phyloP scores from a whole-genome alignment of 2,888 invertebrate species.

The Chironomus tentans region DNA sequence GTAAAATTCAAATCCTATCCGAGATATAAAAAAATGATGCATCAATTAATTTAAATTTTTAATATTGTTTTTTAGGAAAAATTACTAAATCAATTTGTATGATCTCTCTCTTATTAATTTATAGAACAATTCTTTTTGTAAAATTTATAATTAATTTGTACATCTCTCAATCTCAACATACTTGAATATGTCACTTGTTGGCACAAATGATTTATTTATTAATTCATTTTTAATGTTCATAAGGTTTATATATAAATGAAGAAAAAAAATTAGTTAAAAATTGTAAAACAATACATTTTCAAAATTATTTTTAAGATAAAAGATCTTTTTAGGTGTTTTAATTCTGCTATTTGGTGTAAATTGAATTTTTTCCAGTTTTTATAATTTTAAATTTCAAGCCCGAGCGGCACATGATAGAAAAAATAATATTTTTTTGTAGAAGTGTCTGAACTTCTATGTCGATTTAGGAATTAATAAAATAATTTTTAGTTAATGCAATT shows the following conservation, averaged over 20 bases:
- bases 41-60: background rate
- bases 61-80: no score
- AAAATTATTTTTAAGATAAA: conserved; percentile 7
- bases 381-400: no score
- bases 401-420: no score
- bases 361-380: background rate
- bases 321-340: background rate
- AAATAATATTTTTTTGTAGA: no score
- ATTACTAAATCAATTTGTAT: background rate
- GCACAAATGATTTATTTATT: background rate
- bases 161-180: no score
- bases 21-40: background rate
- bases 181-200: background rate
- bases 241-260: background rate
- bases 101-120: background rate
- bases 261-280: background rate
- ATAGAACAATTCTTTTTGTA: background rate
- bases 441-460: no score
- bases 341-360: background rate
- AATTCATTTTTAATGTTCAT: background rate
- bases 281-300: conserved; percentile 12
- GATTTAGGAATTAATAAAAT: no score
- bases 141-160: background rate
- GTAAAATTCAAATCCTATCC: background rate
- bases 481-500: no score